These are phyloP conservation scores for Stomatorhinus ivindoensis DNA, from an alignment of 2,113 vertebrate genomes.

Conservation along the genomic window DNA sequence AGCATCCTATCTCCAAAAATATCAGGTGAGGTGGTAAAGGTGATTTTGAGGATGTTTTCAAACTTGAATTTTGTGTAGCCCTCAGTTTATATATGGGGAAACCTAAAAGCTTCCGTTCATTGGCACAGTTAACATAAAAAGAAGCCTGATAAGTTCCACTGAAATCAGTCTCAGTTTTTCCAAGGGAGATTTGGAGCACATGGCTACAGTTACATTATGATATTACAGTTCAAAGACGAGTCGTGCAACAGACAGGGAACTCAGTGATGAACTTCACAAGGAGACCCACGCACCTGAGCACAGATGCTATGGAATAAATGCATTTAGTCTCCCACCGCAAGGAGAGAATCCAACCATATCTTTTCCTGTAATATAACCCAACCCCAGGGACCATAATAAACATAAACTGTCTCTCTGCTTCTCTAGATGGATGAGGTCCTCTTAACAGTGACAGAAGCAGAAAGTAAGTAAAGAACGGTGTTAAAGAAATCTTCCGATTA, in stretches of 20 bases:
- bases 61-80: background rate
- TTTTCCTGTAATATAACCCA: background rate
- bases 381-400: background rate
- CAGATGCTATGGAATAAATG: background rate
- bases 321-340: background rate
- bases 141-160: background rate
- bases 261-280: background rate
- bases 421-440: background rate
- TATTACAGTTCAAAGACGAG: background rate
- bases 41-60: background rate
- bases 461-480: background rate
- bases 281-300: background rate
- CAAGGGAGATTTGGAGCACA: background rate
- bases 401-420: background rate
- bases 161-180: background rate
- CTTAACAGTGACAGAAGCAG: background rate
- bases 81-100: background rate
- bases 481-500: background rate
- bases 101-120: background rate
- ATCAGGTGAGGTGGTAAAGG: background rate
- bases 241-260: background rate
- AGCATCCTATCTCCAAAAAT: background rate
- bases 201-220: background rate
- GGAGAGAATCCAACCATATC: background rate
- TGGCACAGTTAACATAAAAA: background rate